phyloP scores from a whole-genome alignment of 2,113 vertebrate genomes.

The Glaucomys volans region DNA sequence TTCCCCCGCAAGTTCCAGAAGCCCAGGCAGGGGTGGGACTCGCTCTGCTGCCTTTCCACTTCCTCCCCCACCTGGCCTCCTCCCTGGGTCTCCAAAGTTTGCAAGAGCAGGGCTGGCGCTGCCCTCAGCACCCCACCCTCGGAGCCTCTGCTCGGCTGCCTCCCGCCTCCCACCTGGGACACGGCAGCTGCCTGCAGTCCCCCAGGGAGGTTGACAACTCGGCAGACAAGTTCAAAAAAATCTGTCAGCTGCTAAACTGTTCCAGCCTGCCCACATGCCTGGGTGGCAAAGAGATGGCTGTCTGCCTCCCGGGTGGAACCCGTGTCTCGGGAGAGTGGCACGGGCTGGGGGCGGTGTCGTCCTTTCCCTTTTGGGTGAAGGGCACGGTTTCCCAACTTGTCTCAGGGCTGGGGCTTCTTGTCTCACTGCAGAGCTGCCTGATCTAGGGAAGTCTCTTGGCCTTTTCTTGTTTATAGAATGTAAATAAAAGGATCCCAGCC shows the following conservation, averaged over 20 bases:
- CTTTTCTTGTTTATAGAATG: too few relatives aligned
- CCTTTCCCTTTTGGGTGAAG: conserved; percentile 3
- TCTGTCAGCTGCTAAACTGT: conserved; percentile 59
- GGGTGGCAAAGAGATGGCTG: background rate
- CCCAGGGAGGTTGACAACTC: background rate
- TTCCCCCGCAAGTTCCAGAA: background rate
- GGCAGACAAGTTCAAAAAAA: conserved; percentile 56
- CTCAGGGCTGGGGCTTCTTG: background rate
- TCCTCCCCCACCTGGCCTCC: fast-evolving
- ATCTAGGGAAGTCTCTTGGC: background rate
- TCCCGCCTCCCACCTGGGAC: background rate
- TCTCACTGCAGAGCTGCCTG: fast-evolving
- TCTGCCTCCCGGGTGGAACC: background rate
- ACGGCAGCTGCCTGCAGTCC: background rate
- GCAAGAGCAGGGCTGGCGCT: too few relatives aligned
- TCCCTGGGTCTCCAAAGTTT: background rate
- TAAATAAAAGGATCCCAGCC: fast-evolving
- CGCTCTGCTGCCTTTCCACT: fast-evolving
- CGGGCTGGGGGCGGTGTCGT: background rate
- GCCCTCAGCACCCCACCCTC: background rate
- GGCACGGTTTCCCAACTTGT: background rate
- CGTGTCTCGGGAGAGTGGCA: fast-evolving
- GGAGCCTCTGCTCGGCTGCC: background rate
- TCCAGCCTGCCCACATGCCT: conserved; percentile 40
- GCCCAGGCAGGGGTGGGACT: fast-evolving